Percentiles rank a stretch among this genome's conserved stretches.
phyloP scores from a whole-genome alignment of 2,888 invertebrate species.

The Oscheius sp. region DNA sequence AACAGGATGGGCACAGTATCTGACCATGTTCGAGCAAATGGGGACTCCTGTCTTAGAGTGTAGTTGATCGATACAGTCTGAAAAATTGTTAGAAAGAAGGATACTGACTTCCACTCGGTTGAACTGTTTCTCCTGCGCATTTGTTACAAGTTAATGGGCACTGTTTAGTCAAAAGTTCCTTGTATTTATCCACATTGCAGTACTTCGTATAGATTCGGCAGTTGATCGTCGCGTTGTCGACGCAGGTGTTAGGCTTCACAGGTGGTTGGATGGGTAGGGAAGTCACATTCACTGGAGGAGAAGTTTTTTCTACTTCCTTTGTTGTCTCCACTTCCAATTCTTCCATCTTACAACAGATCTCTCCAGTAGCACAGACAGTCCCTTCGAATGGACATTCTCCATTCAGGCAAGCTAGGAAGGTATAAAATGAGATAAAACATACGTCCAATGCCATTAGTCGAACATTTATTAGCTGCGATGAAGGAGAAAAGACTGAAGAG shows the following conservation, averaged over 20 bases:
- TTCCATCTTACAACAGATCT: neutral
- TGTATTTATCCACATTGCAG: neutral
- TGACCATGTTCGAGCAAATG: constrained; percentile 35
- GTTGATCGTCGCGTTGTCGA: neutral
- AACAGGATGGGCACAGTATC: constrained; percentile 37
- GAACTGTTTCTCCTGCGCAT: neutral
- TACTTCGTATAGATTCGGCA: neutral
- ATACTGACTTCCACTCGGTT: neutral
- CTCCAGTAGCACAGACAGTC: neutral
- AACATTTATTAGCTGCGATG: neutral
- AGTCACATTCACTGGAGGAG: neutral
- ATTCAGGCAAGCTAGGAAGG: constrained; percentile 1
- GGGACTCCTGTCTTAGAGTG: constrained; percentile 34
- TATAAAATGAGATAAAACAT: neutral
- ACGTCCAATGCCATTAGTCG: neutral
- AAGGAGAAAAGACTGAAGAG: neutral
- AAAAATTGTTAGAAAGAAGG: neutral
- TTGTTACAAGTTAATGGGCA: neutral
- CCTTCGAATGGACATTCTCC: neutral
- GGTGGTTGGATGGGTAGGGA: neutral
- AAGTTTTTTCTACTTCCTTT: neutral
- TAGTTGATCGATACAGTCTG: constrained; percentile 30
- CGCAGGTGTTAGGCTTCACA: neutral
- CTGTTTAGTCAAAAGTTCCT: neutral
- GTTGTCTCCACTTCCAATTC: neutral